Percentiles rank a stretch among this genome's conserved stretches.
Conservation (phyloP, 2,797 vertebrate species). For the Darevskia mixta region DNA sequence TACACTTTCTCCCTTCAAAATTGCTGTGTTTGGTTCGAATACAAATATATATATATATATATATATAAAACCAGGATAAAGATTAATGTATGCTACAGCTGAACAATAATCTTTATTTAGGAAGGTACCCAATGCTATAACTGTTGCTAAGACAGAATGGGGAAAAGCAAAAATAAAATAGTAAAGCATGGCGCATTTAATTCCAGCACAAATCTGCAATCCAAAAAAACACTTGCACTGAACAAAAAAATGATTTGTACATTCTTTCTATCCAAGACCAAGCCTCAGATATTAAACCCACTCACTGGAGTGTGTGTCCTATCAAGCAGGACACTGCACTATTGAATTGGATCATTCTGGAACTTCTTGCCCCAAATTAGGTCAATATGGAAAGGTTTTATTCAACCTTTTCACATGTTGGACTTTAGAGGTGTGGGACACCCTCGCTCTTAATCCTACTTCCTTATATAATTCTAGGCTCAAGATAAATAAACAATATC, state of each 20-base stretch:
- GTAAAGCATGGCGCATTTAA: background rate
- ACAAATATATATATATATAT: no score
- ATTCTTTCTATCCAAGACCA: background rate
- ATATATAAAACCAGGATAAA: background rate
- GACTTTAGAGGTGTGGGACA: no score
- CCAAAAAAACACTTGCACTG: background rate
- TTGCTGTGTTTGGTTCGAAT: background rate
- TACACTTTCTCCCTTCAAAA: background rate
- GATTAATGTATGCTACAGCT: no score
- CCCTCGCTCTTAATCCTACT: no score
- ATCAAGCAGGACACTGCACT: no score
- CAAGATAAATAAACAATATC: no score
- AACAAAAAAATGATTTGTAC: background rate
- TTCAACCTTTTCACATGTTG: no score
- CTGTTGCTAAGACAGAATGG: background rate
- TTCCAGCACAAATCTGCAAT: background rate
- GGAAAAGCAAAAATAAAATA: background rate
- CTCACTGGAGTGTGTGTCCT: no score
- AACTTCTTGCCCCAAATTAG: no score
- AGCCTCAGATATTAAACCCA: background rate
- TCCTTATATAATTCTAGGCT: no score
- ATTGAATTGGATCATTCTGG: no score
- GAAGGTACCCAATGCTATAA: background rate
- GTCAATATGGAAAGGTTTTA: no score
- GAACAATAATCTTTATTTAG: background rate